These are phyloP conservation scores for Puntigrus tetrazona DNA, from an alignment of 2,113 vertebrate genomes.

Conservation along the genomic window DNA sequence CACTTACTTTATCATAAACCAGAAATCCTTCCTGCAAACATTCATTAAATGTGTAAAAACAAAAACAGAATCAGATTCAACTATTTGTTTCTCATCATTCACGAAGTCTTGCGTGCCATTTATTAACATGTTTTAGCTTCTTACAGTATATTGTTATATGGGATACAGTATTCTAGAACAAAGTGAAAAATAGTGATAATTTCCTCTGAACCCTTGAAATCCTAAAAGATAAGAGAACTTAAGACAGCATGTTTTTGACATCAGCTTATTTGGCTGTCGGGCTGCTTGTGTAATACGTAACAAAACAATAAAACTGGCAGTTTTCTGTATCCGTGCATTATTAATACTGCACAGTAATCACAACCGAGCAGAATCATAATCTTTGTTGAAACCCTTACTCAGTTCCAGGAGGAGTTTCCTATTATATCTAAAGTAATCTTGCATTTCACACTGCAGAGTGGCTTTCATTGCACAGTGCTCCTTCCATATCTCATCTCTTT, in stretches of 20 bases:
- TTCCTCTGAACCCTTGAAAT: not conserved
- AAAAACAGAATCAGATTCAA: too few species aligned
- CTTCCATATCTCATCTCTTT: constrained; percentile 51
- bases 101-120: too few species aligned
- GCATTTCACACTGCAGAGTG: constrained; percentile 28
- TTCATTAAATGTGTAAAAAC: too few species aligned
- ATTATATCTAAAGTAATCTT: constrained; percentile 55
- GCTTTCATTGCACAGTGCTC: constrained; percentile 38
- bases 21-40: not conserved
- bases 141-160: too few species aligned
- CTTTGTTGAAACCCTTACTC: not conserved
- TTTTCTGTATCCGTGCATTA: not conserved
- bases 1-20: not conserved
- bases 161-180: too few species aligned
- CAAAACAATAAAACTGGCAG: not conserved
- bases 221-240: not conserved
- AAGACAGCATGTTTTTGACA: not conserved
- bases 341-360: not conserved
- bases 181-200: too few species aligned
- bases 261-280: not conserved
- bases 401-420: not conserved
- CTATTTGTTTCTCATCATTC: too few species aligned
- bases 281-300: not conserved
- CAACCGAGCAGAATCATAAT: not conserved
- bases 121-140: too few species aligned